Evolutionary conservation across 2,113 vertebrate species (phyloP).

Genomic region (Brachyhypopomus occidentalis): DNA sequence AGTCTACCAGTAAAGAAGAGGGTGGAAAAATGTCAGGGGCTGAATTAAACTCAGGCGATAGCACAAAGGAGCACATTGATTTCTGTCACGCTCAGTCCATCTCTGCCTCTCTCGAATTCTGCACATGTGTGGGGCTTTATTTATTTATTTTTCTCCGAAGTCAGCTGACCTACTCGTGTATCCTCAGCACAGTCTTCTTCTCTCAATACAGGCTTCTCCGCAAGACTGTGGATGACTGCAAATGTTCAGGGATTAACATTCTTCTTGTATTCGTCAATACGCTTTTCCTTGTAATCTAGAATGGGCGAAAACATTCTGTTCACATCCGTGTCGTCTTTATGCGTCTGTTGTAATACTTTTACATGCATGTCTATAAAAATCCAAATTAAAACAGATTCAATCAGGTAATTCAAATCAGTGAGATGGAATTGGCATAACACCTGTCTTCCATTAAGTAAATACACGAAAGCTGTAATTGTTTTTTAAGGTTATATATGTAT

Average conservation of each 20-base stretch:
- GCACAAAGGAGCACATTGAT: conserved; percentile 73
- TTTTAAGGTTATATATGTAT: neutral
- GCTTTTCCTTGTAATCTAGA: conserved; percentile 20
- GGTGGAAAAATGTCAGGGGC: conserved; percentile 46
- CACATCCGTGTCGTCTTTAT: too few species aligned
- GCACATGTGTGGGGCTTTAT: conserved; percentile 43
- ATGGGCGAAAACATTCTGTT: neutral
- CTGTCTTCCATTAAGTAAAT: neutral
- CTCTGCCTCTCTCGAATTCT: conserved; percentile 57
- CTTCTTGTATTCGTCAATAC: conserved; percentile 33
- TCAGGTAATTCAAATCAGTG: too few species aligned
- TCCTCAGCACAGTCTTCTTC: conserved; percentile 29
- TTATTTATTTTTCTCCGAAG: conserved; percentile 5
- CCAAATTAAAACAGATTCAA: too few species aligned
- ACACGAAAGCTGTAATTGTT: neutral
- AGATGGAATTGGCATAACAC: neutral
- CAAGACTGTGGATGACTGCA: conserved; percentile 1
- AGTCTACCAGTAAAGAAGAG: conserved; percentile 56
- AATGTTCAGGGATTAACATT: conserved; percentile 38
- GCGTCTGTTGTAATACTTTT: too few species aligned
- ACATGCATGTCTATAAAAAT: too few species aligned
- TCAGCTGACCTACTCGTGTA: conserved; percentile 34
- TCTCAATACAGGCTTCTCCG: conserved; percentile 11
- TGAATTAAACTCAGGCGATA: conserved; percentile 61
- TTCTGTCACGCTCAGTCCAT: conserved; percentile 65